Conservation (phyloP, 2,797 vertebrate genomes). For the Octomys mimax region DNA sequence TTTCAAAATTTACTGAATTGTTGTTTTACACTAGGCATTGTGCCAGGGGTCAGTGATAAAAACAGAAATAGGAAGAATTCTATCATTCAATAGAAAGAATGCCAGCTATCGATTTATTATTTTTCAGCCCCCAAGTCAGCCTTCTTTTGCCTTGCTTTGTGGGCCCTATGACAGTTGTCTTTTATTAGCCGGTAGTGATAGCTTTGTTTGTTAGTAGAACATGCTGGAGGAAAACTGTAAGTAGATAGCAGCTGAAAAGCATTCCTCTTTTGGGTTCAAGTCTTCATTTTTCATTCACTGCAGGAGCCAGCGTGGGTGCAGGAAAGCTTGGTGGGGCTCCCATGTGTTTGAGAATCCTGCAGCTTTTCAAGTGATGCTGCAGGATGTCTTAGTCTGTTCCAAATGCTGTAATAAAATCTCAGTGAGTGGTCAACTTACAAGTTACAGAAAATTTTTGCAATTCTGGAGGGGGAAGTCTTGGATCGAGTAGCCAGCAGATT, state of each 20-base stretch:
- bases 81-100: constrained; percentile 1
- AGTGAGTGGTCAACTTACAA: not conserved
- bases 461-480: not conserved
- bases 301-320: not conserved
- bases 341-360: not conserved
- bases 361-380: not conserved
- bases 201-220: constrained; percentile 41
- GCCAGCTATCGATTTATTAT: not conserved
- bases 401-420: not conserved
- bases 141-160: not conserved
- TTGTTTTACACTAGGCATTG: not conserved
- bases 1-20: not conserved
- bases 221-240: not conserved
- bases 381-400: not conserved
- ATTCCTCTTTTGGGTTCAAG: not conserved
- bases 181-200: not conserved
- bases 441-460: not conserved
- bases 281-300: not conserved
- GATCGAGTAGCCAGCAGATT: not conserved
- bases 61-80: not conserved
- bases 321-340: not conserved
- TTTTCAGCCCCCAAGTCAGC: not conserved
- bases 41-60: not conserved
- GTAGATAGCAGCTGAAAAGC: not conserved
- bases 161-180: not conserved